Evolutionary conservation across 1,140 invertebrate genomes (phyloP), one percentile per base, ranked within the genome.

Genomic region (Holotrichia oblita): DNA sequence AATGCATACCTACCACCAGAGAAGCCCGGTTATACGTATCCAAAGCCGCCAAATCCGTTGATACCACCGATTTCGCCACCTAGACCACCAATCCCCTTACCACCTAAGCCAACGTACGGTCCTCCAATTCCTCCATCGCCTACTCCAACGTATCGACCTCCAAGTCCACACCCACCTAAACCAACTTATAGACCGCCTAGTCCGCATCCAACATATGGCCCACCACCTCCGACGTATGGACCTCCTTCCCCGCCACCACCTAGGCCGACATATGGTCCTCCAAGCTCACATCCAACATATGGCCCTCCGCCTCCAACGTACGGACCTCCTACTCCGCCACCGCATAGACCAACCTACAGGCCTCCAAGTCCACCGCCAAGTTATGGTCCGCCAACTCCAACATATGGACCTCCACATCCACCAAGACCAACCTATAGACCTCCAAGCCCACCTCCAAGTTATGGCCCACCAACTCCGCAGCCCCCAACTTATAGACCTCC

Each of bases 1-100:
- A 91, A 92, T 80, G 91, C 90, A 17, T 92, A 92, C 83, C 86
- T 92, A 20, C 91, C 91, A n/a, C 91, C 91, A 44, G 88, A 90
- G 73, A 72, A 79, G 48, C 42, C 80, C 24, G 88, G 88, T 48
- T 89, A 89, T 76, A 83, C 87, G 41, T 93, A 93, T 83, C 87
- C 89, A 4, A 88, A 88, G 44, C 92, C 92, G 0, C 76, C 82
- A 6, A 87, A 90, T 81, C 89, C 91, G 2, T 92, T 93, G 83
- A 86, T 88, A 22, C 82, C 84, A 17, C 81, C 84, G 80, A 83
- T 80, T 17, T 78, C 80, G 34, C 77, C 81, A 24, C 24, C 75
- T 22, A 76, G 22, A 73, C 79, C 82, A 48, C 78, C 79, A 40
- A 41, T 42, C 22, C 64, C 72, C 17, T 77, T 79, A 41, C 40